Conservation (phyloP, 2,888 invertebrate genomes). For the Hymenopus coronatus region DNA sequence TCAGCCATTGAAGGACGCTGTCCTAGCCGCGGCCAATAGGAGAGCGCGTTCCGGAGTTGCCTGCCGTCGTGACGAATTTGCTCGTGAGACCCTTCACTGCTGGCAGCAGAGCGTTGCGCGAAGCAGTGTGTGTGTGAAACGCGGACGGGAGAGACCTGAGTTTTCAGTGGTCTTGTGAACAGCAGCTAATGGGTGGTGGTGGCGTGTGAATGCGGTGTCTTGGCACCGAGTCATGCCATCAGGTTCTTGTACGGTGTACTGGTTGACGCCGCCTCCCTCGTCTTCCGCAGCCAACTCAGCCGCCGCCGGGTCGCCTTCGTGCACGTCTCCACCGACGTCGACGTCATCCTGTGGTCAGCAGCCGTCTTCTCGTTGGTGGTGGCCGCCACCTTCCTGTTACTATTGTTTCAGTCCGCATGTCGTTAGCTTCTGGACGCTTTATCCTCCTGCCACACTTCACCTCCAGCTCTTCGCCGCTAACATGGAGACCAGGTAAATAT, state of each 20-base stretch:
- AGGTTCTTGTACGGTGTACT: conserved; percentile 31
- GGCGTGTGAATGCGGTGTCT: conserved; percentile 11
- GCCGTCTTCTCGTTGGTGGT: conserved; percentile 15
- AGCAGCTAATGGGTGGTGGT: background rate
- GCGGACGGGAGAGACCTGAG: background rate
- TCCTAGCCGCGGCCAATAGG: conserved; percentile 11
- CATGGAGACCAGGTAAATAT: conserved; percentile 28
- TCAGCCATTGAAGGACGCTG: background rate
- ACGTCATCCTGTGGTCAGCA: conserved; percentile 2
- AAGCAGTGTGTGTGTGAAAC: background rate
- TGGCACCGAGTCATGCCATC: conserved; percentile 30
- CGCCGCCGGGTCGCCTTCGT: conserved; percentile 9
- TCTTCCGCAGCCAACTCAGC: background rate
- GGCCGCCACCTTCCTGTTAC: conserved; percentile 9
- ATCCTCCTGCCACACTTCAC: conserved; percentile 30
- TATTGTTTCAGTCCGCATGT: conserved; percentile 32
- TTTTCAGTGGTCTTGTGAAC: background rate
- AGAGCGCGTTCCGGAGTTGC: background rate
- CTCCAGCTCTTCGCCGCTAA: conserved; percentile 29
- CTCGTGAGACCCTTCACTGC: background rate
- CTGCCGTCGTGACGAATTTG: background rate
- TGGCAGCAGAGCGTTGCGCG: background rate
- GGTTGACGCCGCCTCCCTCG: conserved; percentile 26
- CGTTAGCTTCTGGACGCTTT: conserved; percentile 31
- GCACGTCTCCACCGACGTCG: conserved; percentile 7